Evolutionary conservation across 2,888 invertebrate genomes (phyloP), one percentile per base, ranked within the genome.

Genomic region (Steinernema scapterisci): DNA sequence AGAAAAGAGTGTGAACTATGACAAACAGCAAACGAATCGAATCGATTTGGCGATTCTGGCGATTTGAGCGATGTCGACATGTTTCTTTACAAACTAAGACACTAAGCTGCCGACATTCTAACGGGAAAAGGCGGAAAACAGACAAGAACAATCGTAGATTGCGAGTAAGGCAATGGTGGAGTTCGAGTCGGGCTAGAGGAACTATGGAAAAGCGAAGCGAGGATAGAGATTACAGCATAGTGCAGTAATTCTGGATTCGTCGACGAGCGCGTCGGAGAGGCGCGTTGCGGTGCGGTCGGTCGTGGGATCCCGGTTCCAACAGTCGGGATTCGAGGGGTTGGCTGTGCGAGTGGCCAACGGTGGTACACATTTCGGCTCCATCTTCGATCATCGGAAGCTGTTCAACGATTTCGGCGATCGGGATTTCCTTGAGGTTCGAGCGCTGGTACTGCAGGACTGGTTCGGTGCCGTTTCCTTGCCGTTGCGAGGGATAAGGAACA

Each of bases 241-340:
- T 82, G 77, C 85, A 85, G 77, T 83, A 84, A 75, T 85, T 85
- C 76, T 85, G 81, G 52, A 83, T 79, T 72, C 85, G 81, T 77
- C 83, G 84, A 72, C 84, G 81, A 43, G 83, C 83, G 51, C 83
- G 80, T 31, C 80, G 75, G 11, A 84, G 77, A 51, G 85, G 83
- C 38, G 78, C 78, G 38, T 71, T 52, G 23, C 52, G 71, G 63
- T 71, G 72, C 16, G 79, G 54, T 19, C 71, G 38, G 7, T 46
- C 52, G 48, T 82, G 80, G n/a, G 76, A 38, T 25, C 80, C 80
- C 19, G 82, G 80, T 11, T 80, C 77, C 9, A 80, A 51, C 16
- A 82, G 71, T 56, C 81, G 76, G 21, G 81, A 75, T 44, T 80
- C 81, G 31, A 80, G 27, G 7, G 78, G 23, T 27, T 70, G 45